phyloP scores from a whole-genome alignment of 2,797 vertebrate genomes.

The Hapalemur alaotrensis region DNA sequence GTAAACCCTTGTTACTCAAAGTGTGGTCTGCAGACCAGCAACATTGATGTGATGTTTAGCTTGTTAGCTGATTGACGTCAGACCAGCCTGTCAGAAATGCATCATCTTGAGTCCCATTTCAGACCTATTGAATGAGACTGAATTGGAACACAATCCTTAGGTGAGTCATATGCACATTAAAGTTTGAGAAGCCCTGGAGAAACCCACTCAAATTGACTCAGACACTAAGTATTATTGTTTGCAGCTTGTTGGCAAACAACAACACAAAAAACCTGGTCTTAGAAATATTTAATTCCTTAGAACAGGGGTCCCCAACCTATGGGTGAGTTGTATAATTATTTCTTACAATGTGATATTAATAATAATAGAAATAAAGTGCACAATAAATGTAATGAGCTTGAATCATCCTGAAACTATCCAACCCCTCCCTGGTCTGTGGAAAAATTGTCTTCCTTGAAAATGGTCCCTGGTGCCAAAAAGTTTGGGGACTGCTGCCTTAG shows the following conservation, averaged over 20 bases:
- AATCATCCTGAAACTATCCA: no score
- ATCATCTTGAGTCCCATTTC: not conserved
- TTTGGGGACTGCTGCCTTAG: not conserved
- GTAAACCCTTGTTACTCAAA: not conserved
- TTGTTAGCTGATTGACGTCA: not conserved
- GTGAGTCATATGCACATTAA: not conserved
- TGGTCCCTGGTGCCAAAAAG: no score
- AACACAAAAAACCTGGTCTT: not conserved
- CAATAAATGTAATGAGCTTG: no score
- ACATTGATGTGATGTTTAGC: not conserved
- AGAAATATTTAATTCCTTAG: conserved; percentile 17
- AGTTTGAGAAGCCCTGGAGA: not conserved
- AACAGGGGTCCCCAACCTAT: no score
- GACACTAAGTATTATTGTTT: conserved; percentile 21
- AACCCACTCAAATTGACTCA: not conserved
- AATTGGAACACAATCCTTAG: not conserved
- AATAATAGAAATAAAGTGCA: no score
- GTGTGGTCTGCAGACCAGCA: not conserved
- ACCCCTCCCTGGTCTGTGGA: no score
- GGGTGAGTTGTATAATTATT: no score
- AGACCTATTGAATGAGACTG: not conserved
- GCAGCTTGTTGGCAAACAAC: conserved; percentile 36
- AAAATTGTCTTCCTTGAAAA: no score
- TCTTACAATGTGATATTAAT: no score
- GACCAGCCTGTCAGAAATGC: not conserved